Evolutionary conservation across 2,888 invertebrate species (phyloP).

Genomic region (Zeuzera pyrina): DNA sequence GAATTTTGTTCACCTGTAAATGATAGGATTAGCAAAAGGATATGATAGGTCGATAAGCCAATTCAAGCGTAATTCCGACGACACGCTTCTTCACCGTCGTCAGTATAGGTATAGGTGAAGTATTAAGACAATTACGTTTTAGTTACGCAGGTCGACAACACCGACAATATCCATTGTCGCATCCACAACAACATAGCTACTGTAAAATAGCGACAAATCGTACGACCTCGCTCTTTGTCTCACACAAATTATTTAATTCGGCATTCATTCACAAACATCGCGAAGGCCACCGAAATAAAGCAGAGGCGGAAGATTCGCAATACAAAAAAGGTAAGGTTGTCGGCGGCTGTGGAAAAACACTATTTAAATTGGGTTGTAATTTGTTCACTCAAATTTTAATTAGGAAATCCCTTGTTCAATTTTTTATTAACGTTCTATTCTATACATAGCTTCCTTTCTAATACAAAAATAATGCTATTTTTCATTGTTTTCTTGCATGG

Average conservation of each 20-base stretch:
- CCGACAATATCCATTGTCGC: constrained; percentile 6
- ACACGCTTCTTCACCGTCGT: too few species aligned
- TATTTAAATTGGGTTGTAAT: constrained; percentile 10
- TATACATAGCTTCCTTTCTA: too few species aligned
- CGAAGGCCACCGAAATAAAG: constrained; percentile 14
- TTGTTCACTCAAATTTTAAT: constrained; percentile 5
- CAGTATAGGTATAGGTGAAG: too few species aligned
- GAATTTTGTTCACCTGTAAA: too few species aligned
- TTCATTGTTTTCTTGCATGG: too few species aligned
- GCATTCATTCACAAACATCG: constrained; percentile 13
- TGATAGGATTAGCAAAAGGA: too few species aligned
- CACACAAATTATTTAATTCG: constrained; percentile 19
- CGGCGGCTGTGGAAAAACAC: constrained; percentile 5
- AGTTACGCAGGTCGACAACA: constrained; percentile 4
- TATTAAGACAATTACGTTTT: background rate
- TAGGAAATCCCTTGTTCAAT: constrained; percentile 9
- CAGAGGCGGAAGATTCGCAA: constrained; percentile 16
- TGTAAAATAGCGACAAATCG: constrained; percentile 13
- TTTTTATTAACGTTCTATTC: too few species aligned
- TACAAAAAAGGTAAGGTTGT: constrained; percentile 8
- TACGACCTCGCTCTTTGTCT: constrained; percentile 24
- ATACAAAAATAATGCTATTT: too few species aligned
- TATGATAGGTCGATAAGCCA: too few species aligned
- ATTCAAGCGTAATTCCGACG: too few species aligned
- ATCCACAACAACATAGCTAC: constrained; percentile 12